Percentiles rank a stretch among this genome's conserved stretches.
Evolutionary conservation across 2,888 invertebrate species (phyloP).

Genomic region (Xylocampa areola): DNA sequence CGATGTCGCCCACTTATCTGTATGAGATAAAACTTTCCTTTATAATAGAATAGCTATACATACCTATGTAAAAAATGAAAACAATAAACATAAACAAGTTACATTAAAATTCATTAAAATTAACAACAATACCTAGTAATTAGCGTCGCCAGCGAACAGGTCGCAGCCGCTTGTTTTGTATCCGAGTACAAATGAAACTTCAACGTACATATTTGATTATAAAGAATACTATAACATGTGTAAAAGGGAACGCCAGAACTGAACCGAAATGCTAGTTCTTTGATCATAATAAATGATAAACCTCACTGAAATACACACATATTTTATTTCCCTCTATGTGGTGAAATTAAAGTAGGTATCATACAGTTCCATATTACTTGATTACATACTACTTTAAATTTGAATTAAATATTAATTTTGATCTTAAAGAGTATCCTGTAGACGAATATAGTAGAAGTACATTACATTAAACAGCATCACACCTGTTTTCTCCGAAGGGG

Average conservation of each 20-base stretch:
- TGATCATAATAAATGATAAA: slow-evolving; percentile 28
- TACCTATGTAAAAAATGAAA: too few species aligned
- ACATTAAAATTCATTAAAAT: too few species aligned
- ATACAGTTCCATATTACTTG: neutral
- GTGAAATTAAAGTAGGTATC: neutral
- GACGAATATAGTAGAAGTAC: too few species aligned
- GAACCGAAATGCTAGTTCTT: slow-evolving; percentile 21
- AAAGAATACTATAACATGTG: slow-evolving; percentile 13
- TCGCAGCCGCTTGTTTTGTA: slow-evolving; percentile 1
- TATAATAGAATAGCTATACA: too few species aligned
- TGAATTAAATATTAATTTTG: too few species aligned
- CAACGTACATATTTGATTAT: slow-evolving; percentile 27
- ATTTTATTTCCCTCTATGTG: neutral
- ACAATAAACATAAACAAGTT: too few species aligned
- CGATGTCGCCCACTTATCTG: too few species aligned
- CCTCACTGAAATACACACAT: slow-evolving; percentile 3
- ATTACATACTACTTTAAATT: too few species aligned
- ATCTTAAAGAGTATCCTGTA: too few species aligned
- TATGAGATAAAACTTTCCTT: too few species aligned
- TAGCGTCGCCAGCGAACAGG: neutral
- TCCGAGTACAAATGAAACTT: slow-evolving; percentile 6
- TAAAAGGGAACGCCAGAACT: neutral
- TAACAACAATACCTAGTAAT: slow-evolving; percentile 5
- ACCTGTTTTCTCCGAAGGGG: too few species aligned
- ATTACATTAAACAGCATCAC: too few species aligned